phyloP scores from a whole-genome alignment of 2,797 vertebrate genomes.

The Benthosema pterotum region DNA sequence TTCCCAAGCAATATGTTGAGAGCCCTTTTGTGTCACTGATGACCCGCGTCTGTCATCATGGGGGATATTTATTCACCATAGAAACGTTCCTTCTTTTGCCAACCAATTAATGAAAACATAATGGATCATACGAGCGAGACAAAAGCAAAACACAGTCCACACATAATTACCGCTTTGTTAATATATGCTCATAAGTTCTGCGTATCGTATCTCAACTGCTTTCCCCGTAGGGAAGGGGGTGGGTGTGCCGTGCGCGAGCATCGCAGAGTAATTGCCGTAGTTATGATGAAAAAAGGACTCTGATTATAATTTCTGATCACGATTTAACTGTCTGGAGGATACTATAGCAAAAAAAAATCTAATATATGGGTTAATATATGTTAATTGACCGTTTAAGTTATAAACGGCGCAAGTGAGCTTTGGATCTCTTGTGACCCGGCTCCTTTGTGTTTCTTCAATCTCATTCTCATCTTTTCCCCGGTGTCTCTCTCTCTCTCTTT shows the following conservation, averaged over 20 bases:
- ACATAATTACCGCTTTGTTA: constrained; percentile 40
- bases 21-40: no score
- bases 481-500: not conserved
- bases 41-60: no score
- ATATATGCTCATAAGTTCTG: constrained; percentile 28
- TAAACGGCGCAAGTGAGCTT: not conserved
- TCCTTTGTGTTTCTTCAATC: not conserved
- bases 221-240: constrained; percentile 17
- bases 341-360: constrained; percentile 2
- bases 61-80: constrained; percentile 13
- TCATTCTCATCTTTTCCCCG: not conserved
- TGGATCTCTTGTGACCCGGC: no score
- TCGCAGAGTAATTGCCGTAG: constrained; percentile 29
- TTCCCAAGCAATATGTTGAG: no score
- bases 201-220: constrained; percentile 23
- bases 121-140: constrained; percentile 35
- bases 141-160: constrained; percentile 23
- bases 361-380: constrained; percentile 6
- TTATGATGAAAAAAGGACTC: not conserved
- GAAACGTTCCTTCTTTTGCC: constrained; percentile 22
- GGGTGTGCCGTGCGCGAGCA: constrained; percentile 1
- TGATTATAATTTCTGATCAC: constrained; percentile 31
- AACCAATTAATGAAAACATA: constrained; percentile 40
- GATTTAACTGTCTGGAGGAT: constrained; percentile 20
- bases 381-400: constrained; percentile 13